Conservation (phyloP, 2,113 vertebrate species). For the Raja brachyura region DNA sequence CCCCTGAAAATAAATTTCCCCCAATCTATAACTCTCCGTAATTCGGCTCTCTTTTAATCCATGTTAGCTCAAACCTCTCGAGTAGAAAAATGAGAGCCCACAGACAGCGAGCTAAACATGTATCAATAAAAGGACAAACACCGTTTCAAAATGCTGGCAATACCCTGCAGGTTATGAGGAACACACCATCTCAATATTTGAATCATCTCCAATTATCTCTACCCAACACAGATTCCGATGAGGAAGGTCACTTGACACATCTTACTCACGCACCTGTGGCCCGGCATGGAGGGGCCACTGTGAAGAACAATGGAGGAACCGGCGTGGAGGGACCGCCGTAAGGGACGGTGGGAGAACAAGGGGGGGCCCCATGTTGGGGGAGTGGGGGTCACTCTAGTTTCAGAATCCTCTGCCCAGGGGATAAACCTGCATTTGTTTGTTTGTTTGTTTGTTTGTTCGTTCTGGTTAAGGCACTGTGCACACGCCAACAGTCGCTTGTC, state of each 20-base stretch:
- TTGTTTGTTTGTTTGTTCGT: too few species aligned
- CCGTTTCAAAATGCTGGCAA: neutral
- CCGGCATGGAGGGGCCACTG: too few species aligned
- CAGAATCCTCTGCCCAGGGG: too few species aligned
- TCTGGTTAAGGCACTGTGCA: too few species aligned
- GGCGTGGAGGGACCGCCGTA: too few species aligned
- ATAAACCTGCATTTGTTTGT: too few species aligned
- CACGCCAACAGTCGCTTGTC: too few species aligned
- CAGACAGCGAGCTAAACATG: neutral
- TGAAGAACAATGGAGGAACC: too few species aligned
- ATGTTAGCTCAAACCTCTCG: neutral
- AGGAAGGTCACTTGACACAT: neutral
- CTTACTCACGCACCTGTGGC: neutral
- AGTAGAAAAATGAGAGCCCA: neutral
- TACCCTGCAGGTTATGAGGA: neutral
- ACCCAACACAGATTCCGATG: neutral
- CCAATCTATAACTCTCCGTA: neutral
- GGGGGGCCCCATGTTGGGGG: too few species aligned
- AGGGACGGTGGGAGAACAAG: too few species aligned
- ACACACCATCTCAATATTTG: neutral
- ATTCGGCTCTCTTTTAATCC: neutral
- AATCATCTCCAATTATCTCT: neutral
- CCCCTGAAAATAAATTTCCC: neutral
- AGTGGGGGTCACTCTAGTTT: too few species aligned
- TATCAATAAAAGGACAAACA: neutral